Evolutionary conservation across 2,888 invertebrate genomes (phyloP), one percentile per base, ranked within the genome.

Genomic region (Erynnis tages): DNA sequence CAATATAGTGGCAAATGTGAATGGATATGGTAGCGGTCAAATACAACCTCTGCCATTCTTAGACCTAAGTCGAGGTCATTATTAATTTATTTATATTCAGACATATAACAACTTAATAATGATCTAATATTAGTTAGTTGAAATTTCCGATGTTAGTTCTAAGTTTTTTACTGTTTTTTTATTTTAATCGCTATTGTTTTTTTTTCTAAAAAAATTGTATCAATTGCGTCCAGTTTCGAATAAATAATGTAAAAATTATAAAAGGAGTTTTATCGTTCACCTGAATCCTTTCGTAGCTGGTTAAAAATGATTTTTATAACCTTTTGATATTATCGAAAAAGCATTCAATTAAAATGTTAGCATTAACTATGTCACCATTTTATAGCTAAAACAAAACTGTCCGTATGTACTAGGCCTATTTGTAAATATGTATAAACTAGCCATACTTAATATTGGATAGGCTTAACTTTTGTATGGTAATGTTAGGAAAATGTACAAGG

Each of bases 401-500:
- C 50, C 54, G 54, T 62, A 56, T 62, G 56, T 55, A 54, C 54
- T 67, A 62, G 61, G 62, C 60, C 60, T 63, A 63, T 60, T 53
- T 86, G 85, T 87, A 86, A 77, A 86, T 86, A 86, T 86, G 84
- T 86, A 83, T 71, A 81, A 69, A 63, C 54, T 53, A 56, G 53
- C 57, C 53, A 59, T 65, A 71, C 62, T 58, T 59, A 60, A 62
- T 65, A 66, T 67, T 73, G 66, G 66, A 58, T 67, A 65, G 58
- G 54, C 59, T 66, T 73, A 78, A 77, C 69, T 80, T 82, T 84
- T 83, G 66, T 82, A 83, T 81, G 71, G 71, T 69, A 79, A 76
- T 71, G 65, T 70, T 79, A 80, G 78, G 79, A 66, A 71, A 82
- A 76, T 81, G 73, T 86, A 83, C 88, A 87, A 85, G 85, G 88